Conservation (phyloP, 2,797 vertebrate species). For the Pangasius macronema region DNA sequence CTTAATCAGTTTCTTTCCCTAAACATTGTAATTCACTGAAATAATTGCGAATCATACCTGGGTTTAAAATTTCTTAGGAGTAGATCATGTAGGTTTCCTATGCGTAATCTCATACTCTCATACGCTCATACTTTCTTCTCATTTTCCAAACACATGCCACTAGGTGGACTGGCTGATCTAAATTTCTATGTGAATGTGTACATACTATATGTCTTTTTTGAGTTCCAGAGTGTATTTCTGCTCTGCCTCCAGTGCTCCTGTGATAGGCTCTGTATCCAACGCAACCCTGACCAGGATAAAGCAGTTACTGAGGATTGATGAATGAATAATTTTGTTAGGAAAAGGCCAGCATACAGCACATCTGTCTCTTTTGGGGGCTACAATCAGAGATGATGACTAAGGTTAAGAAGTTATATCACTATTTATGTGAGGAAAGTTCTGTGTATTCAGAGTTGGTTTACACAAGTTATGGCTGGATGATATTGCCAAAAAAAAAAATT, state of each 20-base stretch:
- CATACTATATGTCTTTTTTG: background rate
- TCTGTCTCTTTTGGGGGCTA: background rate
- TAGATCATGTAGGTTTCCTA: background rate
- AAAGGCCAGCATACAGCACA: background rate
- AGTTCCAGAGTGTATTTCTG: background rate
- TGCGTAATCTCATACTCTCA: too few species aligned
- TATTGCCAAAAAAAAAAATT: background rate
- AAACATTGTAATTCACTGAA: background rate
- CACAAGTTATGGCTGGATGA: background rate
- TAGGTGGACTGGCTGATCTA: background rate
- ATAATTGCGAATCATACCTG: background rate
- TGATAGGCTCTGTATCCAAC: background rate
- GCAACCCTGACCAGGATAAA: background rate
- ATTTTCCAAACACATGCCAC: background rate
- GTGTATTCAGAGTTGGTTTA: background rate
- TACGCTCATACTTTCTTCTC: background rate
- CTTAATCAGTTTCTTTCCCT: background rate
- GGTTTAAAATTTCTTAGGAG: background rate
- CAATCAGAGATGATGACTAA: background rate
- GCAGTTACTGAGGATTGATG: conserved; percentile 6
- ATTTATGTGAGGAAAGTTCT: background rate
- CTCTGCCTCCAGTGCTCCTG: background rate
- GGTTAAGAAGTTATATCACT: background rate
- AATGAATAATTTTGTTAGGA: background rate
- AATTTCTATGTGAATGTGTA: conserved; percentile 2